Base-by-base conservation (phyloP, 1,140 invertebrate species). In the Drosophila subobscura region DNA sequence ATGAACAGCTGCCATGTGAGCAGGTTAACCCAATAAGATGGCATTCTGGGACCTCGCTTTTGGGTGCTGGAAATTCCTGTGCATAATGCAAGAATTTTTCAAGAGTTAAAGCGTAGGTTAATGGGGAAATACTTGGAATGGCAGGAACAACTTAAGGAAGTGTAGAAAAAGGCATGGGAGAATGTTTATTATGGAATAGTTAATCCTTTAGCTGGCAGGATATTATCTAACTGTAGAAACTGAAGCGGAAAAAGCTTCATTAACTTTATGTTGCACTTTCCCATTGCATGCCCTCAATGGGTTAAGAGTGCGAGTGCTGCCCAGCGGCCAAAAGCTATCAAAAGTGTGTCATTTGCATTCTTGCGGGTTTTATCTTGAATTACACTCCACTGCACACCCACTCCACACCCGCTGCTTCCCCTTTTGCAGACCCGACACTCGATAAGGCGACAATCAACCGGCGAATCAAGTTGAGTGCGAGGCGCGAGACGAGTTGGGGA, bases 281-380 rank as follows among this genome's bases (percentile, higher is more conserved):
- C 14, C 27, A 6, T 23, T 57, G 6, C 8, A 20, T 47, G n/a
- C 7, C 45, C 10, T 52, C 51, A 73, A 41, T 73, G 71, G 71
- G 71, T 73, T 73, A 73, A 73, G 44, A 40, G 65, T 46, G 47
- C 44, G 44, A 40, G 65, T 46, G 47, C 44, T 51, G 40, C 29
- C 29, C 27, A 56, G 22, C 53, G 51, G 23, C 46, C 33, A 57
- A 59, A 52, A n/a, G n/a, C n/a, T n/a, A n/a, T n/a, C n/a, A n/a
- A 88, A 86, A 86, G 66, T 86, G 75, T 86, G 83, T 88, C 83
- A 86, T 58, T 57, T 74, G 78, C 63, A 83, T 86, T 86, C 83
- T 74, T 79, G 70, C 47, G 65, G 42, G 49, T 45, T 52, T 52
- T 60, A 55, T 52, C 76, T 83, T 56, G 61, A 55, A 61, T 83